Evolutionary conservation across 1,140 invertebrate genomes (phyloP).

Genomic region (Drosophila leontia): DNA sequence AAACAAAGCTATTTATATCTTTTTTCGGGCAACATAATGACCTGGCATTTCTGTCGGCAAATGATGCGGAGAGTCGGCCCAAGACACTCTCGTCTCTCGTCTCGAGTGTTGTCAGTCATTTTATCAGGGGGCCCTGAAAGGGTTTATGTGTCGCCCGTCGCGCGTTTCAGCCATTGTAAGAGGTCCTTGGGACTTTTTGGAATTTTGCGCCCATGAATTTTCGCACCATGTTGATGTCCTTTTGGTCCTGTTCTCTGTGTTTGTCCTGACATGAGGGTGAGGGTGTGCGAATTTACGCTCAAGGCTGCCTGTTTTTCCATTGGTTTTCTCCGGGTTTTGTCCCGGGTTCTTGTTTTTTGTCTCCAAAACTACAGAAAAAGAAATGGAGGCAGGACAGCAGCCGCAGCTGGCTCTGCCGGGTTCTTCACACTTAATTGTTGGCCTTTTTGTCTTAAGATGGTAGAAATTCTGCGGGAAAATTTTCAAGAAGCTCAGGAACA

Average conservation of each 20-base stretch:
- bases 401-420: constrained; percentile 14
- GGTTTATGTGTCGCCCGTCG: constrained; percentile 59
- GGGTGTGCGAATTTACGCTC: constrained; percentile 38
- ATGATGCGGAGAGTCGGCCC: constrained; percentile 61
- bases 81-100: constrained; percentile 9
- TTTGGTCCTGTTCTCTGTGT: constrained; percentile 5
- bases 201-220: constrained; percentile 44
- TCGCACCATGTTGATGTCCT: constrained; percentile 24
- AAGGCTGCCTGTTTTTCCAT: constrained; percentile 21
- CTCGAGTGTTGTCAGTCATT: constrained; percentile 71
- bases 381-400: neutral
- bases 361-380: constrained; percentile 10
- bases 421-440: constrained; percentile 42
- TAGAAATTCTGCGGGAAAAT: neutral
- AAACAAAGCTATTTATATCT: constrained; percentile 69
- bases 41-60: constrained; percentile 66
- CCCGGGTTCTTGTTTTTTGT: constrained; percentile 9
- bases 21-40: constrained; percentile 64
- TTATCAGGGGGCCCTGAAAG: constrained; percentile 67
- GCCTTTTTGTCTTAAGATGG: constrained; percentile 24
- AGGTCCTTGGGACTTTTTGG: constrained; percentile 27
- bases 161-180: constrained; percentile 55
- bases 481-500: constrained; percentile 4
- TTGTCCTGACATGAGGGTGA: constrained; percentile 5
- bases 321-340: neutral